phyloP scores from a whole-genome alignment of 2,113 vertebrate genomes.

The Gnathonemus longibarbis region DNA sequence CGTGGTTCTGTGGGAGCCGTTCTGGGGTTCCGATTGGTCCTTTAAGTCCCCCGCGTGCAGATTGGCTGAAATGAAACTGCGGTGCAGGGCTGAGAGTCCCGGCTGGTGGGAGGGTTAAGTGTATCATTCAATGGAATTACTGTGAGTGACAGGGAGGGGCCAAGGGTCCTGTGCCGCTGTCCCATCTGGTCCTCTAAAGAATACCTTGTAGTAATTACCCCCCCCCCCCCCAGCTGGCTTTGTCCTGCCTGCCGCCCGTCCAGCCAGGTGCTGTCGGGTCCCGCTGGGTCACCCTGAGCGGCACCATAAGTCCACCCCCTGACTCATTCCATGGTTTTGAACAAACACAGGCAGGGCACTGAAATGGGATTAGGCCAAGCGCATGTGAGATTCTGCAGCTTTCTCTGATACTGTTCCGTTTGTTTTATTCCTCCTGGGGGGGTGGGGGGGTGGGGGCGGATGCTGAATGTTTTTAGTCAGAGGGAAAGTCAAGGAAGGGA shows the following conservation, averaged over 20 bases:
- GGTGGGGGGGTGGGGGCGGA: too few relatives aligned
- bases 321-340: slow-evolving; percentile 75
- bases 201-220: slow-evolving; percentile 99
- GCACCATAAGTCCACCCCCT: slow-evolving; percentile 74
- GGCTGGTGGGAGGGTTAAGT: slow-evolving; percentile 99
- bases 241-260: slow-evolving; percentile 75
- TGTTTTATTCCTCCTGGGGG: slow-evolving; percentile 45
- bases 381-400: slow-evolving; percentile 13
- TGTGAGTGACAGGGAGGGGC: slow-evolving; percentile 95
- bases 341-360: slow-evolving; percentile 68
- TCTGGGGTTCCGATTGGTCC: slow-evolving; percentile 87
- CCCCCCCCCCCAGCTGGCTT: slow-evolving; percentile 93
- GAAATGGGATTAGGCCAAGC: slow-evolving; percentile 45
- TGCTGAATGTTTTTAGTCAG: neutral
- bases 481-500: neutral
- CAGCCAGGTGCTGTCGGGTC: slow-evolving; percentile 92
- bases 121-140: slow-evolving; percentile 98
- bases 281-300: slow-evolving; percentile 79
- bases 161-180: slow-evolving; percentile 70
- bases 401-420: slow-evolving; percentile 38
- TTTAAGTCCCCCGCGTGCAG: slow-evolving; percentile 71
- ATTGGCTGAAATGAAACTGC: slow-evolving; percentile 88
- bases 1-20: slow-evolving; percentile 85
- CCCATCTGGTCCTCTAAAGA: slow-evolving; percentile 99
- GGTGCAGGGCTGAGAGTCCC: slow-evolving; percentile 86